Base-by-base conservation (phyloP, 2,113 vertebrate species). In the Corythoichthys haematopterus region DNA sequence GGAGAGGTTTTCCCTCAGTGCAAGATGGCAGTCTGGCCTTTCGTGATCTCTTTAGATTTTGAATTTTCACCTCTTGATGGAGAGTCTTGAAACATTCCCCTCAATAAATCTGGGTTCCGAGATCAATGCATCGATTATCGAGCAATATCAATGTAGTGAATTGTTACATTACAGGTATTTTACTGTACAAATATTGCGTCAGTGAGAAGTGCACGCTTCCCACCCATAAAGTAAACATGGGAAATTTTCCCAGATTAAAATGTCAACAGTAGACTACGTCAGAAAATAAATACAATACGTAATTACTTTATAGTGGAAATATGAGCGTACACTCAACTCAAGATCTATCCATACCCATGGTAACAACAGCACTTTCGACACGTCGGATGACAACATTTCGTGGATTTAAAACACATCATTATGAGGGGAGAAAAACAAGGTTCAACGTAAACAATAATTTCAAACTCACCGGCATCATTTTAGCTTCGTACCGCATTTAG, bases 391-490 rank as follows among this genome's bases (percentile, higher is more conserved):
- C 16, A 61, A 45, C 7, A 2, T 33, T 45, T 20, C 6, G 12
- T 28, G 60, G 5, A 6, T 4, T 1, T 33, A 33, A 1, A 65
- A 9, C 8, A 52, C 35, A 40, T 36, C 51, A 36, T 56, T 15
- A 57, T 6, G 10, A 40, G 7, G n/a, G 14, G 66, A 70, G 77
- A 43, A 69, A n/a, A 77, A 74, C 52, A 16, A 38, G 9, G 4
- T 13, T 62, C 4, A 46, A 45, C n/a, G 10, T 8, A 28, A 16
- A 20, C 20, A 45, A 46, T 13, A 3, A 74, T 56, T 28, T 12
- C 5, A 14, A 69, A 87, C 95, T 96, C 80, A 98, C 95, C 93
- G 96, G 96, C 96, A 98, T 96, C 96, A 97, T 96, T 74, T 93
- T 96, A 88, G 93, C 91, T 82, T 93, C 93, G 93, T 94, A 94